Percentiles rank a stretch among this genome's conserved stretches.
These are phyloP conservation scores for Synodontis membranacea DNA, from an alignment of 2,113 vertebrate species.

Conservation along the genomic window DNA sequence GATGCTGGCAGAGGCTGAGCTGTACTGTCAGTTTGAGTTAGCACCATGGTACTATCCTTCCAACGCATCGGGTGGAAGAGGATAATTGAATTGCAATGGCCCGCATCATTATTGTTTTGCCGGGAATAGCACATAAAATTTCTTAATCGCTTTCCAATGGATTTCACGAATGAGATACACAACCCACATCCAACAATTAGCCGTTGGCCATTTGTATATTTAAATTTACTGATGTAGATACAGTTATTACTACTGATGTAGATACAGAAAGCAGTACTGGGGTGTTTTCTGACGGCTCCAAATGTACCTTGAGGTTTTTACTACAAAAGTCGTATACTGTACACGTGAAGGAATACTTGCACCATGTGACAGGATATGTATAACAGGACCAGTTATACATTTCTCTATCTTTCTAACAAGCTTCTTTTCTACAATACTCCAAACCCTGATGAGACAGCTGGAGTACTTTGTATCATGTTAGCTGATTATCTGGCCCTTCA, in stretches of 20 bases:
- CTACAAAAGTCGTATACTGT: neutral
- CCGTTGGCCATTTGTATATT: neutral
- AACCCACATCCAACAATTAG: conserved; percentile 14
- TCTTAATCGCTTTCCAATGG: neutral
- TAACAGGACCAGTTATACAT: neutral
- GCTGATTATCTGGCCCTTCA: neutral
- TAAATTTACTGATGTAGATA: neutral
- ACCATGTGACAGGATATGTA: neutral
- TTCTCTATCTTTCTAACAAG: neutral
- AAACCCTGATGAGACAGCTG: neutral
- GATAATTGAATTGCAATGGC: conserved; percentile 39
- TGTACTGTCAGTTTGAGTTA: conserved; percentile 39
- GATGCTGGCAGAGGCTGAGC: conserved; percentile 32
- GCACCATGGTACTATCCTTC: conserved; percentile 17
- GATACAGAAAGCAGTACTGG: neutral
- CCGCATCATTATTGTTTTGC: conserved; percentile 37
- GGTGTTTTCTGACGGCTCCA: neutral
- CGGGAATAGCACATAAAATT: neutral
- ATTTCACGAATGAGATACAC: neutral
- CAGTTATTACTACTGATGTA: neutral
- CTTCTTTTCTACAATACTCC: neutral
- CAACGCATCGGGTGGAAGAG: conserved; percentile 16
- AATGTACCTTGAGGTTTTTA: neutral
- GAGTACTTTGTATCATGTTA: neutral
- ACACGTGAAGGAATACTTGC: neutral